Evolutionary conservation across 2,113 vertebrate genomes (phyloP), one percentile per base, ranked within the genome.

Genomic region (Diglossa brunneiventris): DNA sequence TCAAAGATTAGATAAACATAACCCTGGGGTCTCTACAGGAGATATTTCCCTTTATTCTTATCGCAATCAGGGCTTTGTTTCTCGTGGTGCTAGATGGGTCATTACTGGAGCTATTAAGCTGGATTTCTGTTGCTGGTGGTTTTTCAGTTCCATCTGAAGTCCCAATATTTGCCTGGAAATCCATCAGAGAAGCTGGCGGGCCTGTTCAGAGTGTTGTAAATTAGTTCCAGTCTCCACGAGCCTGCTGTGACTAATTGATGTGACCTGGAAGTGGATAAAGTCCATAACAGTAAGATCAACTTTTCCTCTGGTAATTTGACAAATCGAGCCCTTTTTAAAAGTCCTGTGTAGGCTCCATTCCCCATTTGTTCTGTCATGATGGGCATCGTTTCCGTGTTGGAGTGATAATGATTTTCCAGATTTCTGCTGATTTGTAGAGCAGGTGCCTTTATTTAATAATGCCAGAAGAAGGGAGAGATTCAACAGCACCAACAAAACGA

Each of bases 191-290:
- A 22, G 56, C 92, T 66, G 87, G 39, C 79, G 17, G 83, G 27
- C 59, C 92, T 7, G 5, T 18, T 70, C 58, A 58, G 90, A 76
- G 68, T 82, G 92, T 87, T 96, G 90, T 47, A 94, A 87, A 93
- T 97, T 97, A 97, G 96, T 97, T 97, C 92, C 91, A 97, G 92
- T 91, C 96, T 97, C 64, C 59, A 30, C 33, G 31, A 95, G 90
- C 77, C 83, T 75, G 91, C 95, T 90, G 96, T 85, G 72, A 97
- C 61, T 44, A 98, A 98, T 97, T 91, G 94, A 30, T 95, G 47
- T 96, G 95, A 96, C 88, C 94, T 97, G 96, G 94, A 97, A 97
- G 92, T 97, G 95, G 90, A 97, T 94, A 72, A 97, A 95, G 68
- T 78, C 83, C 89, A n/a, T 80, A 84, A 86, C 87, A 96, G 77